Evolutionary conservation across 2,888 invertebrate genomes (phyloP).

Genomic region (Anthrax anthrax): DNA sequence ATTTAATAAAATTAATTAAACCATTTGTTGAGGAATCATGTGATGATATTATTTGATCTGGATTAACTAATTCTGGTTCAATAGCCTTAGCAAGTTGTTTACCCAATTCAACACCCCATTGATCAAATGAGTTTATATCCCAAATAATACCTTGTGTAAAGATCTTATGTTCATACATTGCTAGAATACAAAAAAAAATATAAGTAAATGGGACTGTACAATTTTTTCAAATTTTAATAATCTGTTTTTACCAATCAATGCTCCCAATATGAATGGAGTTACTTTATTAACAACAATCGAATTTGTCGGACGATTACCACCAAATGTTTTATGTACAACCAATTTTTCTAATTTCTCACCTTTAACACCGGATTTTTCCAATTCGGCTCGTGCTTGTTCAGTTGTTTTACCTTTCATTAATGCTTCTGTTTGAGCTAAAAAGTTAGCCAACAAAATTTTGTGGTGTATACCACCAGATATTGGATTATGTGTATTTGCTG

Average conservation of each 20-base stretch:
- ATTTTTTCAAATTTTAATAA: neutral
- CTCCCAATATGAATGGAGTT: conserved; percentile 86
- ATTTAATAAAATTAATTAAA: conserved; percentile 87
- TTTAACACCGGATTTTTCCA: conserved; percentile 62
- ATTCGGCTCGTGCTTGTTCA: conserved; percentile 54
- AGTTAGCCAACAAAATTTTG: conserved; percentile 90
- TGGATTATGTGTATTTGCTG: conserved; percentile 84
- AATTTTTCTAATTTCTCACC: conserved; percentile 62
- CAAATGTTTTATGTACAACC: conserved; percentile 91
- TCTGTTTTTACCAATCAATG: conserved; percentile 62
- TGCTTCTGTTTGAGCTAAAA: conserved; percentile 97
- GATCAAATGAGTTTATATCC: conserved; percentile 99
- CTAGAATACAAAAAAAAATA: conserved; percentile 35
- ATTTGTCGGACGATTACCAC: conserved; percentile 94
- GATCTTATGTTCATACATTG: conserved; percentile 97
- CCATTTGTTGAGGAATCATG: conserved; percentile 97
- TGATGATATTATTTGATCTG: conserved; percentile 41
- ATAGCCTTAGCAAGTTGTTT: conserved; percentile 98
- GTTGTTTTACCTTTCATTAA: conserved; percentile 65
- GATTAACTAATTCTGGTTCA: conserved; percentile 74
- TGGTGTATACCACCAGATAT: conserved; percentile 70
- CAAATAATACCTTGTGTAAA: conserved; percentile 97
- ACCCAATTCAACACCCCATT: conserved; percentile 99
- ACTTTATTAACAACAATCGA: conserved; percentile 85
- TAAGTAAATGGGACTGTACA: too few species aligned